phyloP scores from a whole-genome alignment of 2,797 vertebrate species.

The Cyclopterus lumpus region DNA sequence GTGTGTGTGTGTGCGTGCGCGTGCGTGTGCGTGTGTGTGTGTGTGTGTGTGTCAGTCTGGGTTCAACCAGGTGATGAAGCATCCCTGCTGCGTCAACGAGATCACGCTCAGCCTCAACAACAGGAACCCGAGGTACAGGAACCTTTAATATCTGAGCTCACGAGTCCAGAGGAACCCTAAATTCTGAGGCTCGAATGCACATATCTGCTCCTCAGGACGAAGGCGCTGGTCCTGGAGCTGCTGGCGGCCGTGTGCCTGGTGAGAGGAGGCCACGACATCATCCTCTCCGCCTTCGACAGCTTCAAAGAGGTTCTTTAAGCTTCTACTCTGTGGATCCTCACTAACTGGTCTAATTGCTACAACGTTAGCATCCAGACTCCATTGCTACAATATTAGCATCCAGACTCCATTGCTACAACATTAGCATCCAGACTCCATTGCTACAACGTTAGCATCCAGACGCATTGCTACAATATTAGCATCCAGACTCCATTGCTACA shows the following conservation, averaged over 20 bases:
- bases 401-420: no score
- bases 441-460: no score
- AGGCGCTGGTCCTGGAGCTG: conserved; percentile 92
- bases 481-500: no score
- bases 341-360: no score
- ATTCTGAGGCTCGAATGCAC: no score
- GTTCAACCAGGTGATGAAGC: conserved; percentile 95
- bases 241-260: conserved; percentile 92
- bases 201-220: conserved; percentile 80
- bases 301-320: conserved; percentile 87
- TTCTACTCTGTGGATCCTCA: neutral
- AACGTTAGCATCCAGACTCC: no score
- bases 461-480: no score
- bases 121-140: conserved; percentile 87
- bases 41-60: conserved; percentile 83
- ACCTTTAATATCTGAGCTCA: no score
- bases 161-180: no score
- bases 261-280: conserved; percentile 93
- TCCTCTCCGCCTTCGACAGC: conserved; percentile 91
- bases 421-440: no score
- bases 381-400: no score
- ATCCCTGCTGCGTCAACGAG: conserved; percentile 93
- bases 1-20: neutral
- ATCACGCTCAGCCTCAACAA: conserved; percentile 95
- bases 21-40: neutral